phyloP scores from a whole-genome alignment of 2,888 invertebrate genomes.

The Athalia rosae region DNA sequence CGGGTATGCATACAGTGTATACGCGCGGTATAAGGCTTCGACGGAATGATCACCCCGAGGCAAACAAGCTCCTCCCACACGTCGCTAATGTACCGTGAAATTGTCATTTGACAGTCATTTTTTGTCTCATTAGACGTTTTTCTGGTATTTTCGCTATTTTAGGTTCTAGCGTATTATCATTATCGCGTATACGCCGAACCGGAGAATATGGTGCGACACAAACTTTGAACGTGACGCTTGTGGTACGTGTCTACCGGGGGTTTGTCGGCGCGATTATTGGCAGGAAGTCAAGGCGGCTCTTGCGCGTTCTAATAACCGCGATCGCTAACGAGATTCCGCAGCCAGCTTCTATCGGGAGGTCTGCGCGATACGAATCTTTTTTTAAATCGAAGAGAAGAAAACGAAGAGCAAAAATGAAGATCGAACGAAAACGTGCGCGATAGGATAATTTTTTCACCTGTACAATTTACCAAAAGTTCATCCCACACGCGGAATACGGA shows the following conservation, averaged over 20 bases:
- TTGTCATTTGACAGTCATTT: slow-evolving; percentile 63
- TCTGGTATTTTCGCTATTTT: slow-evolving; percentile 44
- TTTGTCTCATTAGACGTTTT: slow-evolving; percentile 53
- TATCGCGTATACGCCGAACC: neutral
- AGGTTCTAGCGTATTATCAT: neutral
- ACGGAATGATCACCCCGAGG: neutral
- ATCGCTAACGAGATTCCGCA: slow-evolving; percentile 32
- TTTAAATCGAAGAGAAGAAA: neutral
- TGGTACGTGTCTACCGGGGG: neutral
- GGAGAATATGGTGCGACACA: neutral
- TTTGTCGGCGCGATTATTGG: slow-evolving; percentile 17
- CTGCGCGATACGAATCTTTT: neutral
- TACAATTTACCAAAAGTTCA: too few species aligned
- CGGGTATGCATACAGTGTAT: neutral
- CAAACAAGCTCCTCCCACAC: slow-evolving; percentile 58
- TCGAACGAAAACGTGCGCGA: too few species aligned
- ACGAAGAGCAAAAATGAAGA: too few species aligned
- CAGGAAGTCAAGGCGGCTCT: slow-evolving; percentile 37
- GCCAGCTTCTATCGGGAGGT: neutral
- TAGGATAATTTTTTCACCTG: too few species aligned
- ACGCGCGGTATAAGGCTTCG: neutral
- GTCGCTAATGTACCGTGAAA: slow-evolving; percentile 70
- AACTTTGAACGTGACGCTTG: neutral
- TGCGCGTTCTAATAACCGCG: neutral
- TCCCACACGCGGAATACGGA: too few species aligned